phyloP scores from a whole-genome alignment of 2,113 vertebrate genomes.

The Mobula birostris region DNA sequence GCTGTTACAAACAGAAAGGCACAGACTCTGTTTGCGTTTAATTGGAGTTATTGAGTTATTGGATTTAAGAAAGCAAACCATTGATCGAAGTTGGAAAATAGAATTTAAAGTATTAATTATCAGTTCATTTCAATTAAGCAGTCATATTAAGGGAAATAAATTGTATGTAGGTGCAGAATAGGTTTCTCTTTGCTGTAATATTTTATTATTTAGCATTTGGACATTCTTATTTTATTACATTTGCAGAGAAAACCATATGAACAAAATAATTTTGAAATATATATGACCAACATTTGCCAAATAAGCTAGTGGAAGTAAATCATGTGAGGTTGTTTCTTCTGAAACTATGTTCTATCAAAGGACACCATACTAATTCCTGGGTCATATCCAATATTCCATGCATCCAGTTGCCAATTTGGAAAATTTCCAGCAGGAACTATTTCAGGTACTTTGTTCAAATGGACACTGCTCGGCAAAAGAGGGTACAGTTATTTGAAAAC shows the following conservation, averaged over 20 bases:
- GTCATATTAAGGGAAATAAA: not conserved
- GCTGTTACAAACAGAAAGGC: not conserved
- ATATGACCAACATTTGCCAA: not conserved
- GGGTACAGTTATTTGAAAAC: not conserved
- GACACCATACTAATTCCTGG: not conserved
- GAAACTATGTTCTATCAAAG: not conserved
- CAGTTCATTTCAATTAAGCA: not conserved
- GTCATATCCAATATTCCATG: constrained; percentile 1
- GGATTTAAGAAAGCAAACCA: not conserved
- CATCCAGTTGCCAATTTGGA: constrained; percentile 10
- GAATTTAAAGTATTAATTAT: not conserved
- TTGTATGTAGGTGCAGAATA: not conserved
- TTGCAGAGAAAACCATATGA: not conserved
- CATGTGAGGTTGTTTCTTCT: not conserved
- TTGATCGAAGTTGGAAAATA: not conserved
- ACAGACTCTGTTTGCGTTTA: no score
- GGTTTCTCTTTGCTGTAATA: not conserved
- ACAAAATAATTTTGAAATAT: not conserved
- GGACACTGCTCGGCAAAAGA: not conserved
- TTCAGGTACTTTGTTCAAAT: not conserved
- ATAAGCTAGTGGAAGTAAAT: not conserved
- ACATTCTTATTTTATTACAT: not conserved
- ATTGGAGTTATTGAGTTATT: not conserved
- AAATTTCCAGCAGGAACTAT: not conserved
- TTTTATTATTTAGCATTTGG: not conserved